Base-by-base conservation (phyloP, 1,140 invertebrate species). In the Lordiphosa mommai region DNA sequence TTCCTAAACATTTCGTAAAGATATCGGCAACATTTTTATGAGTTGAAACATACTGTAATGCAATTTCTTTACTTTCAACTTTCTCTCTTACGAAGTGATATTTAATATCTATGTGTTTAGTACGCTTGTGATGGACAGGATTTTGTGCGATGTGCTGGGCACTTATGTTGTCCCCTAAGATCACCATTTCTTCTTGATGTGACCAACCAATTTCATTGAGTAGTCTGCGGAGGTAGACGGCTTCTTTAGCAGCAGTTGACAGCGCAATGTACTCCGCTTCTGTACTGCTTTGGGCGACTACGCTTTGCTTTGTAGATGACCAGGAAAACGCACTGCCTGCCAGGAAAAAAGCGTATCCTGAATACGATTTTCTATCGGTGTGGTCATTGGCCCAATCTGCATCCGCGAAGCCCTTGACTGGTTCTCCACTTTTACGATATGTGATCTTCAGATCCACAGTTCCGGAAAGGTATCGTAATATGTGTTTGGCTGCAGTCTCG, bases 331-430 rank as follows among this genome's bases (percentile, higher is more conserved):
- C n/a, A n/a, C n/a, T n/a, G n/a, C n/a, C n/a, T n/a, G n/a, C n/a
- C n/a, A n/a, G n/a, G n/a, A n/a, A n/a, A n/a, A n/a, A n/a, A n/a
- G n/a, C n/a, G n/a, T n/a, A n/a, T n/a, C n/a, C n/a, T n/a, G n/a
- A n/a, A n/a, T n/a, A n/a, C n/a, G n/a, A n/a, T n/a, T n/a, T n/a
- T n/a, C n/a, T n/a, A n/a, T n/a, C n/a, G n/a, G n/a, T n/a, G n/a
- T n/a, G n/a, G 33, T 51, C 56, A 3, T 68, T 44, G 3, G 63
- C 51, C 10, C 88, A 66, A 89, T 61, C 67, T 9, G 50, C 50
- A 44, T 64, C 66, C 1, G 34, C 38, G 16, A 59, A 69, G 4
- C 66, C 47, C n/a, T 23, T 33, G 10, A 64, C 41, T 6, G 37
- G 41, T 17, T 52, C 41, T 4, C 33, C 29, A 17, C n/a, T 7